These are phyloP conservation scores for Tenthredo livida DNA, from an alignment of 2,888 invertebrate genomes.

Conservation along the genomic window DNA sequence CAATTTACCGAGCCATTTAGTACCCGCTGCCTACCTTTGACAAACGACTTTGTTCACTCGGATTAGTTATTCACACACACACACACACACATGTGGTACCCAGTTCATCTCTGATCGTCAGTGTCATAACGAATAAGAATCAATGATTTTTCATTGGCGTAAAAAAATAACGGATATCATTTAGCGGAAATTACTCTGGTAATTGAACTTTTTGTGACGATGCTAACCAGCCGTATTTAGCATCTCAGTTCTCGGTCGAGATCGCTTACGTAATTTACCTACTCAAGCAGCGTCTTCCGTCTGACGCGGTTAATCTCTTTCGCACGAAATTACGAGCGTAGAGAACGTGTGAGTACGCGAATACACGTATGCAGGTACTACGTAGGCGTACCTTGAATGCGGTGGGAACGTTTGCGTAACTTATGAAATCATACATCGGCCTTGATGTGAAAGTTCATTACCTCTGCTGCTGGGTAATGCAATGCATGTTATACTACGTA, in stretches of 20 bases:
- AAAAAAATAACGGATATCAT: conserved; percentile 4
- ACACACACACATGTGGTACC: background rate
- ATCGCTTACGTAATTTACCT: conserved; percentile 18
- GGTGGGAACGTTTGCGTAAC: conserved; percentile 1
- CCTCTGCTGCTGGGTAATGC: conserved; percentile 58
- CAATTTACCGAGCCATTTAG: conserved; percentile 32
- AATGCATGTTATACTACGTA: background rate
- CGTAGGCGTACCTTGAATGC: background rate
- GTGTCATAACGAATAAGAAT: background rate
- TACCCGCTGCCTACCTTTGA: background rate
- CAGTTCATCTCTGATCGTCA: background rate
- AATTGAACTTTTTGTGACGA: background rate
- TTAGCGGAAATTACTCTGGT: background rate
- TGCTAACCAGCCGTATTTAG: conserved; percentile 14
- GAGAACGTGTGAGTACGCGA: background rate
- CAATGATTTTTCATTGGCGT: background rate
- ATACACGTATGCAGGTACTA: background rate
- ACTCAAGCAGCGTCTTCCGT: conserved; percentile 1
- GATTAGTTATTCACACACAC: background rate
- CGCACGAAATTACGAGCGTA: background rate
- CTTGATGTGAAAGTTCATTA: conserved; percentile 77
- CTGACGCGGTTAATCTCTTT: conserved; percentile 33
- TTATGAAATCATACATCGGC: conserved; percentile 75
- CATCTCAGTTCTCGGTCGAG: background rate
- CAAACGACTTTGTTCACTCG: conserved; percentile 7